Evolutionary conservation across 2,797 vertebrate species (phyloP), one percentile per base, ranked within the genome.

Genomic region (Remorina albescens): DNA sequence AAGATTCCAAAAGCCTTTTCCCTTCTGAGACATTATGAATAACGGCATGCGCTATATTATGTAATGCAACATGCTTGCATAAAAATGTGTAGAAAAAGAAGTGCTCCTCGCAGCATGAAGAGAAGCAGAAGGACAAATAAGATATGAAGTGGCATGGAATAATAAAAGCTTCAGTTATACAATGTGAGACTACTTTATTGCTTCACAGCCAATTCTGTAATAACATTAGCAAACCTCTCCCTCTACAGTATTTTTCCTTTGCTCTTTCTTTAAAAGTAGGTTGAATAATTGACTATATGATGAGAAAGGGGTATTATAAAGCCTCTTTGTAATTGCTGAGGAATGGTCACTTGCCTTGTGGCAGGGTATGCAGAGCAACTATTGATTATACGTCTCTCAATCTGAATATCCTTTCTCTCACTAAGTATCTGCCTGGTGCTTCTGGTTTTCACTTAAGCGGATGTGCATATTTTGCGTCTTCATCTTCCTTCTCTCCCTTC

Each of bases 391-490:
- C 67, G 76, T 86, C 79, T 85, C 86, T 88, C 83, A 88, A 83
- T 86, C 72, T 75, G 68, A 82, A 85, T 82, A 83, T 86, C 69
- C 85, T 80, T 74, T 74, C 82, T 83, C 61, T 74, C 16, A 3
- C 56, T 4, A 39, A 56, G 79, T 74, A 69, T 86, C 83, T 10
- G 62, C 76, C 46, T 83, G 19, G 21, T 36, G 71, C 87, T 91
- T n/a, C 72, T 65, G 68, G 54, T 84, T 89, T 88, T 79, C 78
- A 78, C 87, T 90, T 91, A 93, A 92, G 89, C 57, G 76, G 88
- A 91, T 93, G 88, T 92, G 86, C 91, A 89, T 90, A 87, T 93
- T 91, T 88, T 90, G 77, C 56, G 39, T 87, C 81, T 83, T 85
- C 85, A 83, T 90, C 77, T 86, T 77, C 59, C 64, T 62, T 57